phyloP scores from a whole-genome alignment of 2,888 invertebrate genomes.

The Cephus runcator region DNA sequence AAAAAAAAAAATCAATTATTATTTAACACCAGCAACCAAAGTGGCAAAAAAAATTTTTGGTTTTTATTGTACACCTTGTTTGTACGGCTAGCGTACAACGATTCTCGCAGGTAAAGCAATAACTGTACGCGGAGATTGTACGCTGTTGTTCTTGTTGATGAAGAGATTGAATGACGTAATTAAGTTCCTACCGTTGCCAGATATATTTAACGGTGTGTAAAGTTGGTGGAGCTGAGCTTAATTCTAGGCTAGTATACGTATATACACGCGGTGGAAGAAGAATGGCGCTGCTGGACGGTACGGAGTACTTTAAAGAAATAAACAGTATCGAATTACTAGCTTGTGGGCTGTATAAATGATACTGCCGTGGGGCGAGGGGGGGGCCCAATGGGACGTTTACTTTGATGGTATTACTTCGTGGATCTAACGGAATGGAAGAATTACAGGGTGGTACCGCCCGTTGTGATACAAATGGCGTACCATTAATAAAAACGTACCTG shows the following conservation, averaged over 20 bases:
- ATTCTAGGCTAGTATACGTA: neutral
- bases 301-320: conserved; percentile 8
- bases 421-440: conserved; percentile 18
- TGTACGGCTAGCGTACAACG: too few relatives aligned
- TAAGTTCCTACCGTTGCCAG: neutral
- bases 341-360: conserved; percentile 12
- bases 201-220: neutral
- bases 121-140: neutral
- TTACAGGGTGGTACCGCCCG: conserved; percentile 15
- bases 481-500: conserved; percentile 17
- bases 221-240: neutral
- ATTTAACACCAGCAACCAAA: too few relatives aligned
- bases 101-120: too few relatives aligned
- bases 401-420: neutral
- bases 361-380: neutral
- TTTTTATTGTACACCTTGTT: too few relatives aligned
- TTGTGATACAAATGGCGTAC: conserved; percentile 18
- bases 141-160: neutral
- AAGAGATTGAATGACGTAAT: neutral
- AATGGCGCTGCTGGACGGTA: neutral
- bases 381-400: neutral
- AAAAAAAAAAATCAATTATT: neutral
- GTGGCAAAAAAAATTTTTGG: too few relatives aligned
- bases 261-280: neutral
- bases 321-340: conserved; percentile 21